Base-by-base conservation (phyloP, 1,140 invertebrate species). In the Physella acuta region DNA sequence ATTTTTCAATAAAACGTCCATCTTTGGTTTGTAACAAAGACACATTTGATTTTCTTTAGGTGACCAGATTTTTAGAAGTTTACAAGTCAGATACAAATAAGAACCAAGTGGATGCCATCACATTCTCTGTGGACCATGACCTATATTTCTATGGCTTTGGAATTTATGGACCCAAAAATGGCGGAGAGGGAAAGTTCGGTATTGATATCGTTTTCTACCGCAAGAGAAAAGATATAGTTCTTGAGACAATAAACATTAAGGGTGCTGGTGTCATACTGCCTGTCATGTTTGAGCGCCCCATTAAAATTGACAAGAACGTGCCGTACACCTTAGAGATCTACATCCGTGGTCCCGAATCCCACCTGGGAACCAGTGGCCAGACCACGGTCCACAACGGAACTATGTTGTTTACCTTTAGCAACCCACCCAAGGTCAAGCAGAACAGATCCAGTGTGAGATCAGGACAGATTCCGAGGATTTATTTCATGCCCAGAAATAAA, bases 391-490 rank as follows among this genome's bases (percentile, higher is more conserved):
- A 58, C 0, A 28, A 67, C 24, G 71, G 68, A 0, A 5, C 17
- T 28, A 53, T 64, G 0, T 44, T 66, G 24, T 70, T 73, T 39
- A 70, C 68, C 28, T 73, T 73, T 58, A 55, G 28, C 24, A 61
- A 70, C n/a, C 34, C 68, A 1, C 16, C 55, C 1, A 59, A 68
- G 28, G 63, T 73, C 2, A 73, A 73, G 36, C 44, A 55, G 2
- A 73, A 70, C 68, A 36, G 71, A 49, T 66, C 62, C 0, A 60
- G 61, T 3, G 52, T 66, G 0, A 51, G 17, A 4, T 33, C 61
- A 30, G 71, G 71, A 24, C 71, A 73, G 63, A 73, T 73, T n/a
- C 71, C 71, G 16, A 24, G 71, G 1, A n/a, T 73, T 8, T 73
- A 73, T 44, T 73, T 72, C 68, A 28, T 71, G 72, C 74, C 75